Evolutionary conservation across 92 coral and sea anemone genomes (phyloP), one percentile per base, ranked within the genome.

Genomic region (Actinostola sp.): DNA sequence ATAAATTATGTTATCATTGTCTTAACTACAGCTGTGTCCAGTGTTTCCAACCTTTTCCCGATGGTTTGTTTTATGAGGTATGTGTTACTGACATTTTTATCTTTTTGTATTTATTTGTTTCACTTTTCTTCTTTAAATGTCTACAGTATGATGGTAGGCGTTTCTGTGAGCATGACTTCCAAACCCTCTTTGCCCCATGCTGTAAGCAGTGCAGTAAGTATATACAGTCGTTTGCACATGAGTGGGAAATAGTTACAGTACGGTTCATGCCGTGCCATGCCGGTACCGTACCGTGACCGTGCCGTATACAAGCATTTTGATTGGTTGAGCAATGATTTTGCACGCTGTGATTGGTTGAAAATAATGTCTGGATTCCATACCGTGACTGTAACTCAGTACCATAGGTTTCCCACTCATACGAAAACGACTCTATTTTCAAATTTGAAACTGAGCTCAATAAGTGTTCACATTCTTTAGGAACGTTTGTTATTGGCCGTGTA

Each of bases 81-180:
- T 4, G 73, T 46, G 17, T 62, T 43, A 0, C 26, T 17, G 25
- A 33, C 35, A 24, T 46, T 10, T n/a, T 17, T 21, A 15, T 3
- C 29, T 41, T 31, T 69, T 19, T 12, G 1, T 26, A 46, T 2
- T 39, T 20, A 65, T 24, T 9, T 24, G 3, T 16, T 1, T 34
- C 52, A 41, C 16, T 65, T 65, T 10, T 12, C 20, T 12, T 39
- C 38, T 62, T 29, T 0, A 8, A 14, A 34, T 38, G 53, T 53
- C 16, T 54, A 11, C 45, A 94, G 98, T 94, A 88, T 83, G 98
- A 94, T 78, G 93, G 89, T 20, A 84, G 98, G 30, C 79, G 98
- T 56, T 94, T 92, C 57, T 94, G 98, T 86, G 98, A 94, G 68
- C 95, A 94, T 57, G 98, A 94, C 67, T 94, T 94, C 69, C 98